Conservation (phyloP, 1,140 invertebrate species). For the Eupristina koningsbergeri region DNA sequence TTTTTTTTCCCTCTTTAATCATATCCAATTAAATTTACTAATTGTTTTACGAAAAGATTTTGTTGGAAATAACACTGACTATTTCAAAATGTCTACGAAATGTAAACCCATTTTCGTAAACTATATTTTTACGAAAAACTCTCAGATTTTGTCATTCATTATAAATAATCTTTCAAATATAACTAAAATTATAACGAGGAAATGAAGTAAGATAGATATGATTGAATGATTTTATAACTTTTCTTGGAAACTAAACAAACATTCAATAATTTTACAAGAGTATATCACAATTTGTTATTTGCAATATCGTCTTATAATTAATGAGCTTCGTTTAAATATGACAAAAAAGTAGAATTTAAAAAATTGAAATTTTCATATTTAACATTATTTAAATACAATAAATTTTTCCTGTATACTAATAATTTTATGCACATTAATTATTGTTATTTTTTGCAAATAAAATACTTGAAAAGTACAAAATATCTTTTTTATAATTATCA, state of each 20-base stretch:
- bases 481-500: too few species aligned
- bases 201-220: slow-evolving; percentile 21
- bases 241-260: slow-evolving; percentile 52
- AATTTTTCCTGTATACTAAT: too few species aligned
- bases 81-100: neutral
- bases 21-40: slow-evolving; percentile 8
- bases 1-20: slow-evolving; percentile 23
- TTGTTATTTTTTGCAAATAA: too few species aligned
- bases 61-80: neutral
- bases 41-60: neutral
- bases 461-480: too few species aligned
- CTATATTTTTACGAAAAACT: neutral
- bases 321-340: neutral
- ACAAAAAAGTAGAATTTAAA: too few species aligned
- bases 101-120: neutral
- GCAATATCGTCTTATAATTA: too few species aligned
- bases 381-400: too few species aligned
- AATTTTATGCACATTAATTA: too few species aligned
- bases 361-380: too few species aligned
- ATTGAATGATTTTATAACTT: slow-evolving; percentile 53
- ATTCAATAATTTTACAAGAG: neutral
- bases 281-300: neutral
- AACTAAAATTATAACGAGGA: slow-evolving; percentile 4
- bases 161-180: slow-evolving; percentile 11
- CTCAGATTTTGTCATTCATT: neutral